phyloP scores from a whole-genome alignment of 2,797 vertebrate genomes.

The Clarias pachynema region DNA sequence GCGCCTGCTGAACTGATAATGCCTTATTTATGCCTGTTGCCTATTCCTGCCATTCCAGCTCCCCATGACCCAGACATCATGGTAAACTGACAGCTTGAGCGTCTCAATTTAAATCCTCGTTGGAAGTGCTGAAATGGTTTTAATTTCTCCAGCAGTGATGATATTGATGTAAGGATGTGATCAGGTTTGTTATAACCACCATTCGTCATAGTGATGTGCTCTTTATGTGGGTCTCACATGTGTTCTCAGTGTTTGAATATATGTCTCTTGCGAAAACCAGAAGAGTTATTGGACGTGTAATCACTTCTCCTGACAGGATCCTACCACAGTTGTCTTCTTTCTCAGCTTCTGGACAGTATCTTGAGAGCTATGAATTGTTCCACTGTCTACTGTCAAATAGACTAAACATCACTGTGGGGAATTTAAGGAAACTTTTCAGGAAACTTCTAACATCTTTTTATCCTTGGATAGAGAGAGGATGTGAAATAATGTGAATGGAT shows the following conservation, averaged over 20 bases:
- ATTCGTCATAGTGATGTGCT: constrained; percentile 49
- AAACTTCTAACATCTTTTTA: background rate
- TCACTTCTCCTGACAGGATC: constrained; percentile 6
- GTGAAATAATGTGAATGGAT: constrained; percentile 33
- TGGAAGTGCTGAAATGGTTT: constrained; percentile 31
- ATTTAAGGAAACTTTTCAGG: constrained; percentile 5
- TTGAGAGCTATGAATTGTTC: background rate
- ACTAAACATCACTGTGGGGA: background rate
- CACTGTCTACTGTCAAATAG: background rate
- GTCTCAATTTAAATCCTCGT: constrained; percentile 33
- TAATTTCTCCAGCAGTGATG: constrained; percentile 34
- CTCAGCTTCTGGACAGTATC: constrained; percentile 1
- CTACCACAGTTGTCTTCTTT: background rate
- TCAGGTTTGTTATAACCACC: constrained; percentile 25
- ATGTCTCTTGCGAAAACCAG: constrained; percentile 26
- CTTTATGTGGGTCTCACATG: constrained; percentile 33
- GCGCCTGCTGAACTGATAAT: constrained; percentile 58
- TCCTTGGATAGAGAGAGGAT: constrained; percentile 2
- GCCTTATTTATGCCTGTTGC: constrained; percentile 50
- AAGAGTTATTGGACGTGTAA: background rate
- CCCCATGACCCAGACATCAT: constrained; percentile 49
- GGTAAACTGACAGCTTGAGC: constrained; percentile 42
- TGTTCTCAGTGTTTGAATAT: constrained; percentile 15
- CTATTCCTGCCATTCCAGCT: constrained; percentile 54
- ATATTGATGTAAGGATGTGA: constrained; percentile 37